These are phyloP conservation scores for Euwallacea similis DNA, from an alignment of 1,140 invertebrate species.

Conservation along the genomic window DNA sequence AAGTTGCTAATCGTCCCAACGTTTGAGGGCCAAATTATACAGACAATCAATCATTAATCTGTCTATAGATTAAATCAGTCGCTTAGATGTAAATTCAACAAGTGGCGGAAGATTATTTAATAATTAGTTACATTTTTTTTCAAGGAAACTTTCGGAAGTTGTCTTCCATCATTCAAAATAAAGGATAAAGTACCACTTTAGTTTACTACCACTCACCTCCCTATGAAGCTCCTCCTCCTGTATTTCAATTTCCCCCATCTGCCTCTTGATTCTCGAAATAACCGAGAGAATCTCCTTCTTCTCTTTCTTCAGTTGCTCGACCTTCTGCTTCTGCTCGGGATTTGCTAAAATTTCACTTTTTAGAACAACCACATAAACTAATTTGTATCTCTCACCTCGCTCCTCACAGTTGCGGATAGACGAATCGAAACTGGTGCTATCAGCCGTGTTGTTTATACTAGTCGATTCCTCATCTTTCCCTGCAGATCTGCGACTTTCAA, in stretches of 20 bases:
- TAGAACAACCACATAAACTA: background rate
- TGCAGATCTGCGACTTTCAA: conserved; percentile 14
- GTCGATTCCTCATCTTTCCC: conserved; percentile 15
- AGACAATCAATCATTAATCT: no score
- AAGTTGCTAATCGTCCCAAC: no score
- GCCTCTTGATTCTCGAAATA: conserved; percentile 69
- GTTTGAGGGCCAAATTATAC: no score
- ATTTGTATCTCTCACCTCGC: no score
- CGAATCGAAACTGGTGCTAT: conserved; percentile 13
- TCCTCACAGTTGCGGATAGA: no score
- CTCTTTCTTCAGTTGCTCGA: conserved; percentile 60
- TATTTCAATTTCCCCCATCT: conserved; percentile 76
- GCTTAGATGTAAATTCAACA: no score
- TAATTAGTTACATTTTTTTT: no score
- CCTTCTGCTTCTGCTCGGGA: conserved; percentile 39
- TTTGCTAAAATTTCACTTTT: background rate
- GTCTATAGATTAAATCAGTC: no score
- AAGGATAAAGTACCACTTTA: background rate
- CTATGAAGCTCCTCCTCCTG: conserved; percentile 81
- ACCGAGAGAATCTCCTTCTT: conserved; percentile 59
- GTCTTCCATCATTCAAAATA: background rate
- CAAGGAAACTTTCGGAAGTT: no score
- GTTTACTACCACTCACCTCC: conserved; percentile 63
- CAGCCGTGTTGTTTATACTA: conserved; percentile 21
- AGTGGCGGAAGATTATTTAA: no score